phyloP scores from a whole-genome alignment of 2,797 vertebrate genomes.

The Octomys mimax region DNA sequence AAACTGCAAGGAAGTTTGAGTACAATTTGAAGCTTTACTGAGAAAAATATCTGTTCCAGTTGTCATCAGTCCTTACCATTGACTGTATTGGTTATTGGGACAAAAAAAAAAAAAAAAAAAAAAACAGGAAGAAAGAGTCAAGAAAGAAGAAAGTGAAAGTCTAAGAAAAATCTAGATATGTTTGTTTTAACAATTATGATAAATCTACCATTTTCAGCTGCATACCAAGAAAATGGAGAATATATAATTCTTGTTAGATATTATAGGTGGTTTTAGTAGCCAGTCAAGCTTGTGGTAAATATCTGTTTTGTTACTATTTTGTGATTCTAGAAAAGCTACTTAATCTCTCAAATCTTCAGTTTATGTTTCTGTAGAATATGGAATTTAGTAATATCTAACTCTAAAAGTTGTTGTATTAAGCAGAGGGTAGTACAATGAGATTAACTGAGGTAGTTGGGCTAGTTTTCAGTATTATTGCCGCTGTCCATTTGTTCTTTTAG shows the following conservation, averaged over 20 bases:
- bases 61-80: not conserved
- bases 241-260: not conserved
- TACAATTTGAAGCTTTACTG: not conserved
- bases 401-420: not conserved
- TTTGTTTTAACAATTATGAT: not conserved
- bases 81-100: not conserved
- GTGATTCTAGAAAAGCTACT: constrained; percentile 31
- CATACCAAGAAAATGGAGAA: not conserved
- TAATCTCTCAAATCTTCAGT: not conserved
- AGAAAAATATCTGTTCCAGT: not conserved
- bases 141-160: not conserved
- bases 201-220: not conserved
- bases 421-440: not conserved
- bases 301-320: constrained; percentile 16
- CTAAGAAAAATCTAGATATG: not conserved
- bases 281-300: not conserved
- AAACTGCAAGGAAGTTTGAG: not conserved
- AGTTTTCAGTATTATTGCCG: not conserved
- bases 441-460: constrained; percentile 3
- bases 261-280: not conserved
- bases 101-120: too few species aligned
- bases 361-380: constrained; percentile 15
- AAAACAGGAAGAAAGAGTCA: too few species aligned
- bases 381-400: not conserved
- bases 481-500: not conserved